phyloP scores from a whole-genome alignment of 2,888 invertebrate genomes.

The Serrognathus titanus region DNA sequence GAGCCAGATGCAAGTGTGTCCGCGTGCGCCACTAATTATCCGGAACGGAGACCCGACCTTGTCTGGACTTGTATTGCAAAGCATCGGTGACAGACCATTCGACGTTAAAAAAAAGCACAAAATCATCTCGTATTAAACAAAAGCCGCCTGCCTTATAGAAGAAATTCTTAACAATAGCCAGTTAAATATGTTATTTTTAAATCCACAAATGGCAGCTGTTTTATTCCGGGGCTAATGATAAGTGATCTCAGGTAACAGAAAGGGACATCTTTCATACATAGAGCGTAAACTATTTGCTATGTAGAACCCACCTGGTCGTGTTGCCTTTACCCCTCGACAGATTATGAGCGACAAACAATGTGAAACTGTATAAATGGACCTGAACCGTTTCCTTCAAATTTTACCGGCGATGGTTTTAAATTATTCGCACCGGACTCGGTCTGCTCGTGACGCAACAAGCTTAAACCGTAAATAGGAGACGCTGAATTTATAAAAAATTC shows the following conservation, averaged over 20 bases:
- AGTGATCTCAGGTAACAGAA: constrained; percentile 27
- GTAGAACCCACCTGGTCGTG: constrained; percentile 17
- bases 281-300: constrained; percentile 11
- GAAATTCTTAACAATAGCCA: not conserved
- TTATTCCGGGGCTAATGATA: constrained; percentile 26
- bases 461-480: constrained; percentile 1
- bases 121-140: not conserved
- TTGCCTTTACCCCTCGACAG: constrained; percentile 4
- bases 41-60: constrained; percentile 27
- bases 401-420: too few species aligned
- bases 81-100: not conserved
- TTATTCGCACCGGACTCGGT: too few species aligned
- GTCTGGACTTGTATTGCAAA: constrained; percentile 4
- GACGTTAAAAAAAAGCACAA: not conserved
- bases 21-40: constrained; percentile 29
- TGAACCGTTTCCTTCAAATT: not conserved
- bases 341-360: constrained; percentile 8
- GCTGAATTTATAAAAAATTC: constrained; percentile 10
- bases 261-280: constrained; percentile 17
- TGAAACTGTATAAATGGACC: constrained; percentile 13
- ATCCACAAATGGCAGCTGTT: constrained; percentile 19
- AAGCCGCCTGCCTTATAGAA: not conserved
- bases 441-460: not conserved
- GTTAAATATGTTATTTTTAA: not conserved
- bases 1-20: constrained; percentile 22